These are phyloP conservation scores for Pionites leucogaster DNA, from an alignment of 2,113 vertebrate genomes.

Conservation along the genomic window DNA sequence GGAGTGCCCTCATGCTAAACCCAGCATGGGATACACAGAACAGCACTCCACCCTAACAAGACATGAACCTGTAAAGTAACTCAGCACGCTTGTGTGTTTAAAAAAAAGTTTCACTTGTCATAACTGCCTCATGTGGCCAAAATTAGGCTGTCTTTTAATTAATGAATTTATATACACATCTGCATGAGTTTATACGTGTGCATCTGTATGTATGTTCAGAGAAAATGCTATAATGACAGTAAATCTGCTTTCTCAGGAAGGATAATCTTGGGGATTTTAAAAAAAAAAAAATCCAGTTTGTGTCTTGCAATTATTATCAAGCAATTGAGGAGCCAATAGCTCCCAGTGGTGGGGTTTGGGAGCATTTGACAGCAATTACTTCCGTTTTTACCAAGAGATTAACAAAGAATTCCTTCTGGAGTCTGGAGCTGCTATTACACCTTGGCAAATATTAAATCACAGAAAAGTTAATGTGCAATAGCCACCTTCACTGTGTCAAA, in stretches of 20 bases:
- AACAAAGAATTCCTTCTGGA: background rate
- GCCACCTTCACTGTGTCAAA: background rate
- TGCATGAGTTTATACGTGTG: background rate
- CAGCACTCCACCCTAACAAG: background rate
- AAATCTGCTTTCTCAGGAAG: background rate
- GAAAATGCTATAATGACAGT: background rate
- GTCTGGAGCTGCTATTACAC: background rate
- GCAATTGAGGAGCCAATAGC: background rate
- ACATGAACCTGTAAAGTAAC: background rate
- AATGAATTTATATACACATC: background rate
- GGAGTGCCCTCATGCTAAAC: background rate
- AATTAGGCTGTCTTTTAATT: background rate
- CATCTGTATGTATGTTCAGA: background rate
- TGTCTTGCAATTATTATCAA: slow-evolving; percentile 13
- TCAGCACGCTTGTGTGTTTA: background rate
- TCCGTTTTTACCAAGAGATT: background rate
- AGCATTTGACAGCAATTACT: background rate
- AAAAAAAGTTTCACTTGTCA: background rate
- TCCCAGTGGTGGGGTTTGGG: background rate
- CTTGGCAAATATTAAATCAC: background rate
- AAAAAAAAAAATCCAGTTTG: background rate
- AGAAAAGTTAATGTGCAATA: background rate
- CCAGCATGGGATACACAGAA: background rate
- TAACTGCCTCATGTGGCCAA: background rate
- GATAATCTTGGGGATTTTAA: background rate